A percentile compares a stretch with the other conserved stretches of the same genome.
Evolutionary conservation across 1,140 invertebrate species (phyloP).

Genomic region (Meloidogyne chitwoodi): DNA sequence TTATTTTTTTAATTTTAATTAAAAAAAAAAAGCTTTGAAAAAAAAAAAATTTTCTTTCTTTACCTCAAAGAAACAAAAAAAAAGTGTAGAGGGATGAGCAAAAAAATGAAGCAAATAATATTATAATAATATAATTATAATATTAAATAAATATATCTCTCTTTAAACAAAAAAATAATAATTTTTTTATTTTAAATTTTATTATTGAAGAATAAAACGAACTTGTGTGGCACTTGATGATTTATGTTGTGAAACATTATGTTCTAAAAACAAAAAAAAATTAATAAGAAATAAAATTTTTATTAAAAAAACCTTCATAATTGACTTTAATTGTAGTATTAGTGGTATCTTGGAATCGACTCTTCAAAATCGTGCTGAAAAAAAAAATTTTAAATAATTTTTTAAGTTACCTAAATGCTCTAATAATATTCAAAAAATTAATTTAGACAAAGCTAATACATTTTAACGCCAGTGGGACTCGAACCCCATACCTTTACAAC

Average conservation of each 20-base stretch:
- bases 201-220: background rate
- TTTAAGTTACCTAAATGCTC: background rate
- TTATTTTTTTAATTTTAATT: no score
- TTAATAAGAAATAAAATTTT: background rate
- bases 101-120: background rate
- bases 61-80: background rate
- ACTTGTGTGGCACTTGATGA: background rate
- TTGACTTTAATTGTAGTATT: background rate
- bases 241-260: background rate
- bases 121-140: background rate
- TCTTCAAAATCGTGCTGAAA: background rate
- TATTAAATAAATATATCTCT: background rate
- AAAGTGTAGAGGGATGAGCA: background rate
- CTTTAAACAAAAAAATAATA: background rate
- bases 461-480: background rate
- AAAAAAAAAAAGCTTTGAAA: no score
- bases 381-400: background rate
- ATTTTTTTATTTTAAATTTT: no score
- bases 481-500: background rate
- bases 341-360: background rate
- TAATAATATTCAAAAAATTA: no score
- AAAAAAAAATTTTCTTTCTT: background rate
- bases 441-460: no score
- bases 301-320: background rate
- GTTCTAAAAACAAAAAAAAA: background rate